Evolutionary conservation across 2,797 vertebrate species (phyloP).

Genomic region (Chaetophractus vellerosus): DNA sequence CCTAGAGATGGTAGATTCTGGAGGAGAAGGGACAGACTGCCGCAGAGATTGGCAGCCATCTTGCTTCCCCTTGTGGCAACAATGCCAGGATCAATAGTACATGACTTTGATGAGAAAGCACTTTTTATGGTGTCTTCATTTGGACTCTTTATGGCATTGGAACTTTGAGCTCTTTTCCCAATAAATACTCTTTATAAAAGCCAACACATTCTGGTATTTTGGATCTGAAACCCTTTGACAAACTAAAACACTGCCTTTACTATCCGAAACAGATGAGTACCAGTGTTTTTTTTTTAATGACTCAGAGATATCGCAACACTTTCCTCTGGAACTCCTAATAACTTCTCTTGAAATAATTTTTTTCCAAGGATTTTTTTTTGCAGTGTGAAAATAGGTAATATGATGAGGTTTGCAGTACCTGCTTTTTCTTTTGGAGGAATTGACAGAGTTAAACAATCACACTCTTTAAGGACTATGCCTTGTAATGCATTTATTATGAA

Average conservation of each 20-base stretch:
- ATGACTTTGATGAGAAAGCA: too few relatives aligned
- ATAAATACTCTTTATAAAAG: too few relatives aligned
- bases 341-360: not conserved
- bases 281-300: not conserved
- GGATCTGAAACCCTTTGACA: too few relatives aligned
- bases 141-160: too few relatives aligned
- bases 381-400: slow-evolving; percentile 14
- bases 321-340: not conserved
- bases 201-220: too few relatives aligned
- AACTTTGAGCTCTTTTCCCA: too few relatives aligned
- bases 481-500: not conserved
- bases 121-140: too few relatives aligned
- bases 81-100: too few relatives aligned
- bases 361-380: not conserved
- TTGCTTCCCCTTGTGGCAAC: too few relatives aligned
- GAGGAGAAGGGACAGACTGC: too few relatives aligned
- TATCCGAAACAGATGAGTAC: not conserved
- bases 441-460: not conserved
- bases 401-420: not conserved
- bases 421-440: not conserved
- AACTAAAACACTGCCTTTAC: not conserved
- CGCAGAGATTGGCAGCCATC: too few relatives aligned
- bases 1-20: too few relatives aligned
- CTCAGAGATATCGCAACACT: not conserved
- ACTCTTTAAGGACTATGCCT: not conserved